phyloP scores from a whole-genome alignment of 1,140 invertebrate species.

The Nebria ingens region DNA sequence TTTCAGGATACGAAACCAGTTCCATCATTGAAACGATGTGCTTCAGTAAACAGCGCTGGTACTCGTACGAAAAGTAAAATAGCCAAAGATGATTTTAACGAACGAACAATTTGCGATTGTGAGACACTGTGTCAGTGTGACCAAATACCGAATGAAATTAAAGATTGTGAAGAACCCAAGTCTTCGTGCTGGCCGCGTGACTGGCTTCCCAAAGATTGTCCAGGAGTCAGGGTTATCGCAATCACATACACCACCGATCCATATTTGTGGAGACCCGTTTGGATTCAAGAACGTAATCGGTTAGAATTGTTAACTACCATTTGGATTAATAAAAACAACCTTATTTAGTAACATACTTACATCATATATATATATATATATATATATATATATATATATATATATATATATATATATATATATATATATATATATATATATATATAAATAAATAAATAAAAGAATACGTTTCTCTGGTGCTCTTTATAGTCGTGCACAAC shows the following conservation, averaged over 20 bases:
- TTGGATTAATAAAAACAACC: background rate
- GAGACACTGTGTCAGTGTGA: background rate
- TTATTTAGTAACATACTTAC: background rate
- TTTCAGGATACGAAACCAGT: background rate
- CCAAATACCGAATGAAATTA: background rate
- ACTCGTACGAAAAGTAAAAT: background rate
- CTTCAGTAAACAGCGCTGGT: background rate
- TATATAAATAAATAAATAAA: no score
- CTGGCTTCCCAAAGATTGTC: slow-evolving; percentile 56
- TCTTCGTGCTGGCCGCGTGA: slow-evolving; percentile 58
- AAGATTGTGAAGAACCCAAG: slow-evolving; percentile 24
- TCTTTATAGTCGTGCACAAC: no score
- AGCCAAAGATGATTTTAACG: background rate
- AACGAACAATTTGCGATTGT: background rate
- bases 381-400: slow-evolving; percentile 11
- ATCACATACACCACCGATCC: slow-evolving; percentile 60
- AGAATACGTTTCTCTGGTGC: no score
- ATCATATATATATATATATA: background rate
- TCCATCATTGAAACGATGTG: background rate
- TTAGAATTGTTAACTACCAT: slow-evolving; percentile 24
- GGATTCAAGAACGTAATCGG: slow-evolving; percentile 50
- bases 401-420: no score
- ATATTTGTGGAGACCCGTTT: slow-evolving; percentile 55
- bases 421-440: no score
- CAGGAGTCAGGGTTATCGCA: slow-evolving; percentile 52